phyloP scores from a whole-genome alignment of 2,888 invertebrate species.

The Andrena marginata region DNA sequence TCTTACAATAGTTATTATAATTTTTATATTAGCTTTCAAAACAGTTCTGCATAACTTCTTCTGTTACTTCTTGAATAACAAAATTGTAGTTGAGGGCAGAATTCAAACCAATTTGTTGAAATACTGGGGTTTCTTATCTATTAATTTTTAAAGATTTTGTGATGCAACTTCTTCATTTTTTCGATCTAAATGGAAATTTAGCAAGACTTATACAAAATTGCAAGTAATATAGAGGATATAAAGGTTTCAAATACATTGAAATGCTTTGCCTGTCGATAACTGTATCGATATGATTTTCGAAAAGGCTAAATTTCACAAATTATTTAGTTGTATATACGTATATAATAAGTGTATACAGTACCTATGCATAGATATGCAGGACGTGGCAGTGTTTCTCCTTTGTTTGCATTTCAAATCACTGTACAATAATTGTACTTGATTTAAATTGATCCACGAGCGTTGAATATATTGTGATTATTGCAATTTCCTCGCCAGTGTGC shows the following conservation, averaged over 20 bases:
- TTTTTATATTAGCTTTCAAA: neutral
- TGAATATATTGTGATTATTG: slow-evolving; percentile 15
- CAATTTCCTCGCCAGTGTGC: slow-evolving; percentile 6
- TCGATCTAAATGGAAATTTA: no score
- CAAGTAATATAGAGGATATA: no score
- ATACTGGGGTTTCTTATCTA: slow-evolving; percentile 14
- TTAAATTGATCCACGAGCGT: slow-evolving; percentile 18
- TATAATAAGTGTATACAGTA: neutral
- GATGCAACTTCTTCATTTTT: neutral
- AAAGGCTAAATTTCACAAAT: slow-evolving; percentile 15
- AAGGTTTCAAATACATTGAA: neutral
- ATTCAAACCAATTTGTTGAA: neutral
- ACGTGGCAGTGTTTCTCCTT: slow-evolving; percentile 28
- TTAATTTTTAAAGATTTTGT: neutral
- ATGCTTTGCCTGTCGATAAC: neutral
- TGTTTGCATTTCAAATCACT: slow-evolving; percentile 25
- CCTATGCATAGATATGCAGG: slow-evolving; percentile 12
- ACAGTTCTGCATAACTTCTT: neutral
- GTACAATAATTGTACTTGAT: slow-evolving; percentile 46
- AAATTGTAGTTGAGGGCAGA: neutral
- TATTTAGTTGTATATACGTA: slow-evolving; percentile 16
- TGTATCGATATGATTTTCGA: neutral
- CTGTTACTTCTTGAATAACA: neutral
- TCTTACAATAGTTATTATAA: neutral
- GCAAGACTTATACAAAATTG: no score